Evolutionary conservation across 1,140 invertebrate species (phyloP).

Genomic region (Apis laboriosa): DNA sequence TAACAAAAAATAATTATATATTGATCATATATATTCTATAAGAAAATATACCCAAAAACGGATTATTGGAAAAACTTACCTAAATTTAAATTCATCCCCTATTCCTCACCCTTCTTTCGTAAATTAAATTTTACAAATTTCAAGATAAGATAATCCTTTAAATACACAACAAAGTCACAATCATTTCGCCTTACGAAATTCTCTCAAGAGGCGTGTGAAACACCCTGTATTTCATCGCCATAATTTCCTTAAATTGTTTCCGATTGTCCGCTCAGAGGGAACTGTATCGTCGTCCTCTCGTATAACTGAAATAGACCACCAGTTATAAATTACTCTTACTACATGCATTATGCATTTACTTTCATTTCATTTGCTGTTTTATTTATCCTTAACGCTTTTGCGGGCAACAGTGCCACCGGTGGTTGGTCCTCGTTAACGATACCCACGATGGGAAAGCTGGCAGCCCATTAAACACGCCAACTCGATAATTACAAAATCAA

Average conservation of each 20-base stretch:
- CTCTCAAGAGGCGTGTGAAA: no score
- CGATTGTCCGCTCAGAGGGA: slow-evolving; percentile 26
- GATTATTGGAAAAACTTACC: no score
- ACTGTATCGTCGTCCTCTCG: no score
- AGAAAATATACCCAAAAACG: no score
- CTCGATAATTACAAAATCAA: slow-evolving; percentile 27
- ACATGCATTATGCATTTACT: slow-evolving; percentile 53
- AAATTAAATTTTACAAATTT: no score
- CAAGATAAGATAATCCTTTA: no score
- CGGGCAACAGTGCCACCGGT: slow-evolving; percentile 43
- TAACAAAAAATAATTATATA: no score
- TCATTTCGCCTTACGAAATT: not conserved
- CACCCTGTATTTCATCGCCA: not conserved
- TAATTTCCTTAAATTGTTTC: slow-evolving; percentile 32
- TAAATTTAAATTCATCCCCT: no score
- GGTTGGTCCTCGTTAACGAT: slow-evolving; percentile 28
- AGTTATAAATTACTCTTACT: slow-evolving; percentile 48
- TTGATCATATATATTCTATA: no score
- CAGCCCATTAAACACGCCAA: slow-evolving; percentile 18
- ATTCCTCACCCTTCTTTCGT: no score
- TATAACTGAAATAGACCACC: slow-evolving; percentile 32
- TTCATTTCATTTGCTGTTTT: slow-evolving; percentile 47
- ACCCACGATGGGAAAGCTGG: slow-evolving; percentile 19
- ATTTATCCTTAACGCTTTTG: slow-evolving; percentile 52
- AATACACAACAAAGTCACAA: no score